Evolutionary conservation across 2,888 invertebrate genomes (phyloP).

Genomic region (Arge pagana): DNA sequence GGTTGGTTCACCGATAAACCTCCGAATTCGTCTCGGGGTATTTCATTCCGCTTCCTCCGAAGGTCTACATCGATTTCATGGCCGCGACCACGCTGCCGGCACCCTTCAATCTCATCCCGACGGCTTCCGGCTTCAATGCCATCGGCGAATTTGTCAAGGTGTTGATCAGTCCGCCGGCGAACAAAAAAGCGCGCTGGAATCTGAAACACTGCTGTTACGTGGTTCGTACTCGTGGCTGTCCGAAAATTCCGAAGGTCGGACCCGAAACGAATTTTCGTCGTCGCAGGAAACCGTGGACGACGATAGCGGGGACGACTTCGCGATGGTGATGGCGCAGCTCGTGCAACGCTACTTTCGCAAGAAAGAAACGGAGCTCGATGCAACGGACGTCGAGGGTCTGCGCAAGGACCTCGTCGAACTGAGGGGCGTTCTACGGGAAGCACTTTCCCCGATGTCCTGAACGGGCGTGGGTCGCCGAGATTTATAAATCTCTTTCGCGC

Average conservation of each 20-base stretch:
- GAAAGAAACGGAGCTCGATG: constrained; percentile 52
- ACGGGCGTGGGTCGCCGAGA: too few species aligned
- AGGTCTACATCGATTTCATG: constrained; percentile 74
- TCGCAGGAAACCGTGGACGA: constrained; percentile 55
- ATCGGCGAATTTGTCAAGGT: constrained; percentile 61
- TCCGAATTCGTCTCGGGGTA: too few species aligned
- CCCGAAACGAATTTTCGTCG: background rate
- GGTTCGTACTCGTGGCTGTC: constrained; percentile 39
- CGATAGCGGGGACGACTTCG: constrained; percentile 58
- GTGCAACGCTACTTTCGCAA: constrained; percentile 67
- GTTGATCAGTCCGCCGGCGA: constrained; percentile 49
- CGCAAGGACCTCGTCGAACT: constrained; percentile 59
- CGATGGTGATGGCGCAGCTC: constrained; percentile 64
- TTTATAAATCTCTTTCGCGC: too few species aligned
- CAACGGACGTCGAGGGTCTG: constrained; percentile 58
- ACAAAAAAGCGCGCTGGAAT: constrained; percentile 59
- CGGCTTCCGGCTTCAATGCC: constrained; percentile 60
- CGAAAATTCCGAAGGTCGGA: background rate
- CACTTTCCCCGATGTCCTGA: constrained; percentile 38
- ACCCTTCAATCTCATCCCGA: constrained; percentile 73
- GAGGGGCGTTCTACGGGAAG: constrained; percentile 40
- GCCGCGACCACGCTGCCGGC: constrained; percentile 71
- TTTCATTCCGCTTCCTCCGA: too few species aligned
- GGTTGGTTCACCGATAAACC: too few species aligned
- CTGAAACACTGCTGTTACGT: constrained; percentile 59